Evolutionary conservation across 2,797 vertebrate genomes (phyloP).

Genomic region (Novumbra hubbsi): DNA sequence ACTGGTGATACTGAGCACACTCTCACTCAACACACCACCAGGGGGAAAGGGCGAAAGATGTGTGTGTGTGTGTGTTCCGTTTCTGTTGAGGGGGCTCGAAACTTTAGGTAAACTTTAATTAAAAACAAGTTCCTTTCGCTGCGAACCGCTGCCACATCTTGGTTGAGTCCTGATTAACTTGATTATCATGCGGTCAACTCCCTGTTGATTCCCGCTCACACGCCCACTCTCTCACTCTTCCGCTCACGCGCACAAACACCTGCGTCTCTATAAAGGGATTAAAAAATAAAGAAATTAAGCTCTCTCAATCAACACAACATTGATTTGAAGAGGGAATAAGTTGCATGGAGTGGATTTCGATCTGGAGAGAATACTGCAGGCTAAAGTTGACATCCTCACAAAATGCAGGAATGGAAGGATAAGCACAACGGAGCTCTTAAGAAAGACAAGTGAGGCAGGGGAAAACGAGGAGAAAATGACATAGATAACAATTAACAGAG

Average conservation of each 20-base stretch:
- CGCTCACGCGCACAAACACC: neutral
- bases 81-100: conserved; percentile 3
- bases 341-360: conserved; percentile 12
- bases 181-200: conserved; percentile 50
- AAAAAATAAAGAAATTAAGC: conserved; percentile 19
- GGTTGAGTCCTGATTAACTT: conserved; percentile 57
- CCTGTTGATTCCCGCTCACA: conserved; percentile 23
- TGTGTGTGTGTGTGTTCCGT: conserved; percentile 8
- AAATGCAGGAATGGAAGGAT: neutral
- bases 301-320: conserved; percentile 19
- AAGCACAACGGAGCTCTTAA: neutral
- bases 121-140: conserved; percentile 51
- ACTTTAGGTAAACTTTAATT: conserved; percentile 63
- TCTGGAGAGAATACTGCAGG: neutral
- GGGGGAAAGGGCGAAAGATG: conserved; percentile 11
- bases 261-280: conserved; percentile 2
- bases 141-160: conserved; percentile 34
- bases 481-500: neutral
- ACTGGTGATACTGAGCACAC: conserved; percentile 40
- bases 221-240: neutral
- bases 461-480: neutral
- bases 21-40: conserved; percentile 16
- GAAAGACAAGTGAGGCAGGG: neutral
- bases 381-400: neutral
- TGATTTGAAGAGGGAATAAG: conserved; percentile 26